Conservation (phyloP, 2,797 vertebrate species). For the Eupleurogrammus muticus region DNA sequence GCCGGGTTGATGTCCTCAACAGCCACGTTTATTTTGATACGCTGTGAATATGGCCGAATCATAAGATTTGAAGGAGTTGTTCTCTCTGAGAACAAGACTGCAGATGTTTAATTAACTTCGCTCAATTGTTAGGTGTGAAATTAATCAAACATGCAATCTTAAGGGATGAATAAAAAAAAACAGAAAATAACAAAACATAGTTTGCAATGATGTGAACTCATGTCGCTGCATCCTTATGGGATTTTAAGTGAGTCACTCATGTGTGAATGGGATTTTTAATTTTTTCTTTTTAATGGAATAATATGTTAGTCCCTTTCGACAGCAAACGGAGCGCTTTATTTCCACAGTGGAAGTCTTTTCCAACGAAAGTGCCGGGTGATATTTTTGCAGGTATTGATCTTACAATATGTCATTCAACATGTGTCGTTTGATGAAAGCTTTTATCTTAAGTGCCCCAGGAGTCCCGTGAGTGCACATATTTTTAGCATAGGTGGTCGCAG, state of each 20-base stretch:
- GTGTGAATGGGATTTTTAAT: background rate
- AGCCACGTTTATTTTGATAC: constrained; percentile 24
- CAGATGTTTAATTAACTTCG: background rate
- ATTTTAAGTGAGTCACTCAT: background rate
- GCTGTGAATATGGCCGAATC: constrained; percentile 16
- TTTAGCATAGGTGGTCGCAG: constrained; percentile 26
- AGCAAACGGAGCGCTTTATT: background rate
- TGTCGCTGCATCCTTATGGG: background rate
- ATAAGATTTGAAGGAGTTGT: constrained; percentile 1
- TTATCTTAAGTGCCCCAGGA: constrained; percentile 45
- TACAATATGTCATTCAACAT: constrained; percentile 29
- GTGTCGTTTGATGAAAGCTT: constrained; percentile 52
- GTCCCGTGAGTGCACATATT: constrained; percentile 28
- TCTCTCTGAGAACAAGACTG: constrained; percentile 6
- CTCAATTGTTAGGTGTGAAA: constrained; percentile 4
- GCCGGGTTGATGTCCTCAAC: background rate
- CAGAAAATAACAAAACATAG: background rate
- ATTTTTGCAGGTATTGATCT: constrained; percentile 41
- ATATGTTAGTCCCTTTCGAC: background rate
- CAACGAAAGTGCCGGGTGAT: constrained; percentile 8
- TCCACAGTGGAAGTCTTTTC: background rate
- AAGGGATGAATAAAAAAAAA: no score
- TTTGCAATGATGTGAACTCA: background rate
- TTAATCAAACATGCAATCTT: constrained; percentile 34
- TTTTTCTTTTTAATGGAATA: constrained; percentile 13